A percentile compares a stretch with the other conserved stretches of the same genome.
Conservation (phyloP, 2,888 invertebrate genomes). For the Heliconius cydno region DNA sequence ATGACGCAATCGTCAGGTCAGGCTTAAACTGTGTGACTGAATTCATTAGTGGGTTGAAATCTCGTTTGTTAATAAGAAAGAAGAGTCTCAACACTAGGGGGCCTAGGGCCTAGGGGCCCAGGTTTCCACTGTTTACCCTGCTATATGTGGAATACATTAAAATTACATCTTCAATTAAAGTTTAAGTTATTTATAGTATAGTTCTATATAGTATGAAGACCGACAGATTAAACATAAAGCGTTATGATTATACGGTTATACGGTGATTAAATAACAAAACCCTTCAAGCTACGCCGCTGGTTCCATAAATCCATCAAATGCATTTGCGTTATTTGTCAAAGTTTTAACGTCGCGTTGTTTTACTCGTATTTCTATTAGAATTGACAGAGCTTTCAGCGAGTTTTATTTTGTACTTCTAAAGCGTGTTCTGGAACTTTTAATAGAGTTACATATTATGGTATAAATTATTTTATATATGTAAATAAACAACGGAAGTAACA, state of each 20-base stretch:
- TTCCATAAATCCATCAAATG: slow-evolving; percentile 42
- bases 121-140: too few relatives aligned
- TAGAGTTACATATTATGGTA: background rate
- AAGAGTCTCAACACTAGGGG: too few relatives aligned
- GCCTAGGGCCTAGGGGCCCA: too few relatives aligned
- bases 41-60: too few relatives aligned
- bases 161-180: too few relatives aligned
- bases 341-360: slow-evolving; percentile 38
- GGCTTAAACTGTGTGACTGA: background rate
- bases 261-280: slow-evolving; percentile 7
- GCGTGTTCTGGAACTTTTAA: background rate
- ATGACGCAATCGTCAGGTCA: background rate
- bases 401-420: slow-evolving; percentile 19
- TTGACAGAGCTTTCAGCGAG: slow-evolving; percentile 38
- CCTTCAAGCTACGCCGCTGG: slow-evolving; percentile 17
- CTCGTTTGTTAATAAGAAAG: too few relatives aligned
- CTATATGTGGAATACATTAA: too few relatives aligned
- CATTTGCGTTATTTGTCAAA: slow-evolving; percentile 44
- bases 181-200: too few relatives aligned
- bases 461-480: background rate
- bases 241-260: background rate
- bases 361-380: slow-evolving; percentile 37
- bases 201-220: too few relatives aligned
- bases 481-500: background rate
- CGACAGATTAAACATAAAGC: too few relatives aligned